Base-by-base conservation (phyloP, 2,113 vertebrate genomes). In the Hippolais icterina region DNA sequence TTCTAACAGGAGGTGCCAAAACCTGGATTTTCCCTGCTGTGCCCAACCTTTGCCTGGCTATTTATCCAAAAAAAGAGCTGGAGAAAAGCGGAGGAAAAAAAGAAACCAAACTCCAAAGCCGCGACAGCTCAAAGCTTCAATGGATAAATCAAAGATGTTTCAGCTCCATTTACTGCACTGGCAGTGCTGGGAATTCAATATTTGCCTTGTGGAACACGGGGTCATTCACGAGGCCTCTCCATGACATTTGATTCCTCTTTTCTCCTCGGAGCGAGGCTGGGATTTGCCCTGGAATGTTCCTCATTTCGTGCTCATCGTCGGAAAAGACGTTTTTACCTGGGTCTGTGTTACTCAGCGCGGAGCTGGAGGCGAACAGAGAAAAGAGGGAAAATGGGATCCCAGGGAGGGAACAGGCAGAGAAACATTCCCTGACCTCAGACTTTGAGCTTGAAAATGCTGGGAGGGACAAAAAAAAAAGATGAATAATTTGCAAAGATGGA, bases 111-210 rank as follows among this genome's bases (percentile, higher is more conserved):
- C 33, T 79, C 87, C 41, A 60, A 79, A 94, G 63, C 64, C 41
- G 56, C 0, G 0, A 27, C 12, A 6, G 64, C 74, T 84, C 56
- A 9, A 39, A 91, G 39, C 80, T 70, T 76, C 60, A 17, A 18
- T 11, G 69, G 64, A 78, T 79, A 84, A 97, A 93, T 94, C 94
- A 83, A 66, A 81, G 83, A 27, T 25, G 17, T 93, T 92, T 66
- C 86, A 70, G 86, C 76, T 74, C 72, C 86, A 41, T 89, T 92
- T 80, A 17, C 42, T 70, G 79, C 85, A 63, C 78, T 35, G 44
- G 77, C 76, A 83, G 31, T 4, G 39, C 68, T 77, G 56, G 68
- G 54, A 80, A 89, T 93, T 93, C 95, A 88, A 28, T 88, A 54
- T 94, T 95, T 95, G 69, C 90, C 94, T 77, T 15, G 28, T 65